A percentile compares a stretch with the other conserved stretches of the same genome.
These are phyloP conservation scores for Dysmachus trigonus DNA, from an alignment of 2,888 invertebrate genomes.

Conservation along the genomic window DNA sequence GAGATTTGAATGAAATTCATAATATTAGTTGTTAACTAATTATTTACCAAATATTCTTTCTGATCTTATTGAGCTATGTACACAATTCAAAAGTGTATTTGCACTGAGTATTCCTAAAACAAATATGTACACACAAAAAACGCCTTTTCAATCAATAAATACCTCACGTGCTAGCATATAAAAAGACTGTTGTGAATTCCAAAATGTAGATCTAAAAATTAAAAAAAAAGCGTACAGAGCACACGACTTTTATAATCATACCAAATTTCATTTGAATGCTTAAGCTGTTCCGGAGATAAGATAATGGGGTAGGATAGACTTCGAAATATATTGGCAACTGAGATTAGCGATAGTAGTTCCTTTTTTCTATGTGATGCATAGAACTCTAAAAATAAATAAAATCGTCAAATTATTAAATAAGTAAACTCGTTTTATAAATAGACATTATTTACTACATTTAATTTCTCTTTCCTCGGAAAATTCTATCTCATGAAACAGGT, in stretches of 20 bases:
- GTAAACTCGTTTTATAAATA: neutral
- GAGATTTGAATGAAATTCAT: too few species aligned
- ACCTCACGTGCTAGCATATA: neutral
- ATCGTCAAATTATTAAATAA: neutral
- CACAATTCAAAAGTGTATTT: too few species aligned
- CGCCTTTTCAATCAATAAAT: too few species aligned
- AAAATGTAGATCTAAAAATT: neutral
- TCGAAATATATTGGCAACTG: neutral
- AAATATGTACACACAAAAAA: neutral
- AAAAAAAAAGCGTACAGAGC: neutral
- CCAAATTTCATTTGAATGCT: too few species aligned
- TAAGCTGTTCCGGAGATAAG: neutral
- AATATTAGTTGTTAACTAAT: too few species aligned
- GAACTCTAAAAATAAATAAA: neutral
- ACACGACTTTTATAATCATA: neutral
- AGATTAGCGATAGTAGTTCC: neutral
- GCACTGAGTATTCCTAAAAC: too few species aligned
- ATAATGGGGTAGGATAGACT: neutral
- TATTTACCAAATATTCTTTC: too few species aligned
- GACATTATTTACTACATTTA: neutral
- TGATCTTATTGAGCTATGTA: too few species aligned
- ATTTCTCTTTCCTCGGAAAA: neutral
- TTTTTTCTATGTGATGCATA: neutral
- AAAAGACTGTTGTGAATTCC: neutral
- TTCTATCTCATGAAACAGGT: neutral